phyloP scores from a whole-genome alignment of 2,888 invertebrate genomes.

The Alviniconcha strummeri region DNA sequence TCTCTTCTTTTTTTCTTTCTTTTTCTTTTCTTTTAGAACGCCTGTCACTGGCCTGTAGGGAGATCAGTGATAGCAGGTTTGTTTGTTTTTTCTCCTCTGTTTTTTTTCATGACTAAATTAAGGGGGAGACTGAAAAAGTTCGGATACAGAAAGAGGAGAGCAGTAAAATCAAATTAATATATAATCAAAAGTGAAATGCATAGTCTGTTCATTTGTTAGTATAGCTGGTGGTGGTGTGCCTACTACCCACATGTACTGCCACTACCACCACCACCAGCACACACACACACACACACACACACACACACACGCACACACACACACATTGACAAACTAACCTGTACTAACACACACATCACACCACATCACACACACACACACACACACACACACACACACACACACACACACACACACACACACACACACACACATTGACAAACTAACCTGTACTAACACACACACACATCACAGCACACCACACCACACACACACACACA shows the following conservation, averaged over 20 bases:
- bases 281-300: not conserved
- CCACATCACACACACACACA: slow-evolving; percentile 1
- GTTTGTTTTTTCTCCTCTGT: not conserved
- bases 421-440: not conserved
- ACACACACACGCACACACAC: not conserved
- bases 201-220: not conserved
- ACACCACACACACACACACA: not conserved
- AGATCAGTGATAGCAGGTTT: too few species aligned
- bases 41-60: too few species aligned
- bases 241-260: not conserved
- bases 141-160: not conserved
- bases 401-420: slow-evolving; percentile 14
- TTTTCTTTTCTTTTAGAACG: too few species aligned
- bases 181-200: too few species aligned
- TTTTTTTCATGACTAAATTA: not conserved
- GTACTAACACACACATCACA: not conserved
- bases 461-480: not conserved
- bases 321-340: not conserved
- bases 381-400: not conserved
- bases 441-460: not conserved
- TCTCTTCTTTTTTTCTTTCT: too few species aligned
- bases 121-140: not conserved
- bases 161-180: too few species aligned
- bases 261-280: too few species aligned
- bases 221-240: not conserved